Base-by-base conservation (phyloP, 2,113 vertebrate species). In the Chrysochloris asiatica region DNA sequence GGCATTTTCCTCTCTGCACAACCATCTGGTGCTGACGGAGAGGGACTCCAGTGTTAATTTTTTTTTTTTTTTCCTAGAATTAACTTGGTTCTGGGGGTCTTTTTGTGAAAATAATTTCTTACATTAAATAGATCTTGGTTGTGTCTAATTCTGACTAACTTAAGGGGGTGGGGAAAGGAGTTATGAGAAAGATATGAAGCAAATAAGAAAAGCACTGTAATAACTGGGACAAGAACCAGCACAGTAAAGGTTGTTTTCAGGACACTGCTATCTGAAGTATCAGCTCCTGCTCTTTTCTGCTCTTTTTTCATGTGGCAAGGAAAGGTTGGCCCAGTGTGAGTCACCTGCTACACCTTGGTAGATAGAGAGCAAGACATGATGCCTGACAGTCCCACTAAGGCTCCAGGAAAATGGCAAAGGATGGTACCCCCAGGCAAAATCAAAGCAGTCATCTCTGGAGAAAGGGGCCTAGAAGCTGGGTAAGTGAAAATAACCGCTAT, bases 81-180 rank as follows among this genome's bases (percentile, higher is more conserved):
- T 69, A 56, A 86, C 71, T 77, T 48, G 33, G 22, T 59, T 38
- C 76, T 13, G 3, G 48, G 28, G n/a, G 2, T 36, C n/a, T 81
- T 67, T 30, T 48, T 71, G 41, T 90, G 69, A 69, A 90, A 82
- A 80, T 85, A 59, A 86, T 69, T 56, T 86, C 50, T 54, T 30
- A 1, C 56, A 59, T 22, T 56, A 69, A 76, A 43, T 43, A 67
- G 8, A 22, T 86, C 69, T 76, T 84, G 8, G 26, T 48, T 72
- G 65, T 65, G 33, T 54, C 47, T 80, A 1, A 52, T 41, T 67
- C 22, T 50, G 24, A 43, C 47, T 83, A 28, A 41, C 54, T 38
- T 65, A 72, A 63, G 36, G 7, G 69, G 17, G 4, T 16, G 63
- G 30, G 17, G 1, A 8, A 6, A 14, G 38, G 33, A n/a, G 45